A percentile compares a stretch with the other conserved stretches of the same genome.
phyloP scores from a whole-genome alignment of 2,113 vertebrate genomes.

The Pedetes capensis region DNA sequence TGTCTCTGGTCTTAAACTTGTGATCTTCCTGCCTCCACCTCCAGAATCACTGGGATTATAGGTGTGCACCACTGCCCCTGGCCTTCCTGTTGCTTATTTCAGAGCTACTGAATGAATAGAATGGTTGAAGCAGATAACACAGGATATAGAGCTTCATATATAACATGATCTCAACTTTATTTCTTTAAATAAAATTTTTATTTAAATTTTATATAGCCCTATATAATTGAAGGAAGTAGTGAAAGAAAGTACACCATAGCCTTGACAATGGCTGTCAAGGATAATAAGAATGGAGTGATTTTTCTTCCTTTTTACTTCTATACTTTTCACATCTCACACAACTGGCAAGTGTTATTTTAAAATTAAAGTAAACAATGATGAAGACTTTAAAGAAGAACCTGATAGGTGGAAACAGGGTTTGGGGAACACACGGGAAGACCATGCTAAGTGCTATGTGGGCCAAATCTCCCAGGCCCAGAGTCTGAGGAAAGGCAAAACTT shows the following conservation, averaged over 20 bases:
- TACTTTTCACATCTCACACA: constrained; percentile 3
- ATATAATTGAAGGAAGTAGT: constrained; percentile 49
- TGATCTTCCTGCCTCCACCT: too few relatives aligned
- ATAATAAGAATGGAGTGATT: constrained; percentile 29
- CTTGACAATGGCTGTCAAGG: constrained; percentile 17
- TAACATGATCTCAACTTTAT: constrained; percentile 49
- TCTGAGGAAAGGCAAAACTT: background rate
- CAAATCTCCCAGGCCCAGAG: background rate
- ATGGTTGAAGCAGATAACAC: background rate
- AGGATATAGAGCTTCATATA: background rate
- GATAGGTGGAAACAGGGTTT: background rate
- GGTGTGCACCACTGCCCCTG: too few relatives aligned
- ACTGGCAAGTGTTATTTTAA: constrained; percentile 44
- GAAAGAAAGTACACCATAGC: constrained; percentile 8
- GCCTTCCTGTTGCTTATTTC: too few relatives aligned
- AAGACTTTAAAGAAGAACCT: constrained; percentile 4
- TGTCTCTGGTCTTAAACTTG: too few relatives aligned
- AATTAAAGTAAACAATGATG: constrained; percentile 30
- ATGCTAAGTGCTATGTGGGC: background rate
- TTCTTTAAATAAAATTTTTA: constrained; percentile 71
- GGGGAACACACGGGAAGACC: background rate
- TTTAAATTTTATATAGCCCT: constrained; percentile 58
- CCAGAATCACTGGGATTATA: too few relatives aligned
- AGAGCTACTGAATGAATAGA: background rate
- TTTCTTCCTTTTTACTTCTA: constrained; percentile 31